A percentile compares a stretch with the other conserved stretches of the same genome.
These are phyloP conservation scores for Halesus radiatus DNA, from an alignment of 1,140 invertebrate genomes.

Conservation along the genomic window DNA sequence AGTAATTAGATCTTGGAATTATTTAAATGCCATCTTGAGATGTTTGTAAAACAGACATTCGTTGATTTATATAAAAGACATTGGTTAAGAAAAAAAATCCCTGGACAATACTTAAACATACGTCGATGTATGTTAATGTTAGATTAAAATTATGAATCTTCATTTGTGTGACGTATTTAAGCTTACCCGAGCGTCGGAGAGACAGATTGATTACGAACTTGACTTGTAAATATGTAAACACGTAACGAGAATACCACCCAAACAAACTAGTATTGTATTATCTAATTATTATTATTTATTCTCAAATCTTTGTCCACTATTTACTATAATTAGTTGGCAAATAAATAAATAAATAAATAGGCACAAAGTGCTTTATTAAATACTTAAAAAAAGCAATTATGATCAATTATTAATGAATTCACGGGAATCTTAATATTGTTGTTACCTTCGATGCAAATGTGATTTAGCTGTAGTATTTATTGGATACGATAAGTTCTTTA, in stretches of 20 bases:
- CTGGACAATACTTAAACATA: slow-evolving; percentile 32
- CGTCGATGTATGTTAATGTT: slow-evolving; percentile 12
- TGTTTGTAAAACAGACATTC: no score
- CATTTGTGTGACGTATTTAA: slow-evolving; percentile 20
- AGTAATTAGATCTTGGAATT: not conserved
- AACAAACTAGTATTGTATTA: slow-evolving; percentile 11
- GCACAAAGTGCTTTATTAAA: slow-evolving; percentile 34
- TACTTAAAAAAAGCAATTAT: slow-evolving; percentile 1
- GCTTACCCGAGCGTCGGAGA: not conserved
- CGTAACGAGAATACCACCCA: not conserved
- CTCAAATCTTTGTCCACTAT: slow-evolving; percentile 1
- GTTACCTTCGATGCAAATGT: slow-evolving; percentile 25
- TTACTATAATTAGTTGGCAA: not conserved
- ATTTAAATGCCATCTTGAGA: no score
- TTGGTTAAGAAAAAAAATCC: slow-evolving; percentile 30
- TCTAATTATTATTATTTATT: not conserved
- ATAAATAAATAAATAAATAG: no score
- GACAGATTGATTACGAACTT: not conserved
- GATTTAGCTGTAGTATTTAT: slow-evolving; percentile 44
- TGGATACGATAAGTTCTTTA: slow-evolving; percentile 27
- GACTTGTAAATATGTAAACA: slow-evolving; percentile 13
- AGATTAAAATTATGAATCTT: slow-evolving; percentile 21
- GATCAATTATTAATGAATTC: slow-evolving; percentile 6
- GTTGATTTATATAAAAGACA: slow-evolving; percentile 26
- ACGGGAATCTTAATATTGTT: slow-evolving; percentile 13